Evolutionary conservation across 92 coral and sea anemone genomes (phyloP).

Genomic region (Zoanthus sociatus): DNA sequence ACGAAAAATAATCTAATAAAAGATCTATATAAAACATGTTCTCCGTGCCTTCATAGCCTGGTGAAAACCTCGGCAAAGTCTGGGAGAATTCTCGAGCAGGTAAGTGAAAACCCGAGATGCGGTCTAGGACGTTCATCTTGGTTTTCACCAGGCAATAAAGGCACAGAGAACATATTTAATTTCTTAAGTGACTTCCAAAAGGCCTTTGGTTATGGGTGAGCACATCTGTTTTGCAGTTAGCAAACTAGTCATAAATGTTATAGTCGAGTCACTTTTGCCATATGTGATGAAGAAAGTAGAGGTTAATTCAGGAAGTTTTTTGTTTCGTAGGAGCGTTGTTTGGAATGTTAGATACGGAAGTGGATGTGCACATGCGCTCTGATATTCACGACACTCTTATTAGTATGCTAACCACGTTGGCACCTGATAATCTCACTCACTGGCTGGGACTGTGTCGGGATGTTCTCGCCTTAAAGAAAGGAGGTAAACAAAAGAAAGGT

Average conservation of each 20-base stretch:
- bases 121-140: too few relatives aligned
- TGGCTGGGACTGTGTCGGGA: conserved; percentile 95
- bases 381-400: conserved; percentile 93
- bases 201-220: too few relatives aligned
- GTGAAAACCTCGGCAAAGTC: too few relatives aligned
- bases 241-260: not conserved
- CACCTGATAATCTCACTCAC: conserved; percentile 90
- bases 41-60: too few relatives aligned
- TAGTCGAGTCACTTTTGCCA: not conserved
- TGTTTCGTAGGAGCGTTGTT: conserved; percentile 84
- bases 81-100: too few relatives aligned
- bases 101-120: too few relatives aligned
- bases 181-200: too few relatives aligned
- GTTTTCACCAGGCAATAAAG: too few relatives aligned
- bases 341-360: conserved; percentile 96
- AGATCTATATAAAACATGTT: too few relatives aligned
- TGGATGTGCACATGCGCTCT: conserved; percentile 91
- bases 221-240: not conserved
- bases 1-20: too few relatives aligned
- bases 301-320: not conserved
- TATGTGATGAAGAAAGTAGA: not conserved
- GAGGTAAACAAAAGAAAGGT: conserved; percentile 69
- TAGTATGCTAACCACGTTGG: conserved; percentile 96
- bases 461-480: conserved; percentile 91
- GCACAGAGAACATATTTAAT: too few relatives aligned